These are phyloP conservation scores for Thinocorus orbignyianus DNA, from an alignment of 2,113 vertebrate genomes.

Conservation along the genomic window DNA sequence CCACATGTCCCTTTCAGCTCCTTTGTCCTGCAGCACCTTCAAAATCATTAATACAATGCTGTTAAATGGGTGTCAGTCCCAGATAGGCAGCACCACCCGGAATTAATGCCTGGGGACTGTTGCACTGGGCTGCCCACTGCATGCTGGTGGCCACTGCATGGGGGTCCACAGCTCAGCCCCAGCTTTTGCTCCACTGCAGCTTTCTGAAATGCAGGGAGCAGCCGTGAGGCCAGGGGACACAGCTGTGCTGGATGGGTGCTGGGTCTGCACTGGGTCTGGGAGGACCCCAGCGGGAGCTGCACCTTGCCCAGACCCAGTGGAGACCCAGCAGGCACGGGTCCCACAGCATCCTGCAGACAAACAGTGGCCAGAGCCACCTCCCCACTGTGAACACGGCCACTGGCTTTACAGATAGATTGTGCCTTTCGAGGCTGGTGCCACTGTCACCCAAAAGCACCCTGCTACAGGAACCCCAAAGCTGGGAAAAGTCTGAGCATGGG, in stretches of 20 bases:
- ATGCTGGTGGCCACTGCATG: fast-evolving
- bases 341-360: not conserved
- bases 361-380: not conserved
- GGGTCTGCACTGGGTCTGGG: not conserved
- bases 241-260: not conserved
- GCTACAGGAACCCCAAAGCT: not conserved
- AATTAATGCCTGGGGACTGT: not conserved
- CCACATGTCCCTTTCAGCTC: fast-evolving
- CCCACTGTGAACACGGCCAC: fast-evolving
- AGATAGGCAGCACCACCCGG: not conserved
- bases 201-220: not conserved
- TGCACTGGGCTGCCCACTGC: not conserved
- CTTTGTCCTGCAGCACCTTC: not conserved
- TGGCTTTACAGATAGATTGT: not conserved
- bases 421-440: fast-evolving
- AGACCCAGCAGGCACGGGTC: not conserved
- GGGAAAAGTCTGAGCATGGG: not conserved
- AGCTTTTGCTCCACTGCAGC: not conserved
- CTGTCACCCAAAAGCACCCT: not conserved
- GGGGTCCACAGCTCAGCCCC: not conserved
- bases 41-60: not conserved
- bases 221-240: not conserved
- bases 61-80: not conserved
- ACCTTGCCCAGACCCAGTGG: not conserved
- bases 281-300: not conserved